phyloP scores from a whole-genome alignment of 2,113 vertebrate species.

The Muscicapa adusta region DNA sequence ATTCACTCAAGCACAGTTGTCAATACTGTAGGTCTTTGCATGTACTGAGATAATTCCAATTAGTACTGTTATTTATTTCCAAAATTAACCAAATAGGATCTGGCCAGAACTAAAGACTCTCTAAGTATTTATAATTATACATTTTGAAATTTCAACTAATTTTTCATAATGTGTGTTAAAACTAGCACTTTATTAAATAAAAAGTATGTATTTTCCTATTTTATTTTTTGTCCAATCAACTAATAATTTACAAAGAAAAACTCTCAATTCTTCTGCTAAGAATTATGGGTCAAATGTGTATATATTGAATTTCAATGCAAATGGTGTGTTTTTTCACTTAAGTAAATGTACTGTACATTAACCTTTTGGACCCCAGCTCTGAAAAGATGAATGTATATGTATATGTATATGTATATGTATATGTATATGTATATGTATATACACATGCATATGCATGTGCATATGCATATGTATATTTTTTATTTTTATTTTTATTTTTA shows the following conservation, averaged over 20 bases:
- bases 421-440: too few species aligned
- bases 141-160: not conserved
- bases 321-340: not conserved
- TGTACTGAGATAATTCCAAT: not conserved
- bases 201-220: not conserved
- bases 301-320: not conserved
- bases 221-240: not conserved
- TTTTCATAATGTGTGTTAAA: not conserved
- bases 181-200: not conserved
- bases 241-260: not conserved
- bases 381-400: not conserved
- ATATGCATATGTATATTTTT: too few species aligned
- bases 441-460: fast-evolving
- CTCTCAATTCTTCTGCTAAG: not conserved
- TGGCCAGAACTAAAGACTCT: not conserved
- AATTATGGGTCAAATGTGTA: not conserved
- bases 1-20: not conserved
- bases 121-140: not conserved
- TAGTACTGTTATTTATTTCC: not conserved
- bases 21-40: not conserved
- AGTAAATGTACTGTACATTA: not conserved
- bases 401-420: fast-evolving
- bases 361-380: not conserved
- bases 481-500: too few species aligned
- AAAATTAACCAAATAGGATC: not conserved